Conservation (phyloP, 2,888 invertebrate species). For the Arge pagana region DNA sequence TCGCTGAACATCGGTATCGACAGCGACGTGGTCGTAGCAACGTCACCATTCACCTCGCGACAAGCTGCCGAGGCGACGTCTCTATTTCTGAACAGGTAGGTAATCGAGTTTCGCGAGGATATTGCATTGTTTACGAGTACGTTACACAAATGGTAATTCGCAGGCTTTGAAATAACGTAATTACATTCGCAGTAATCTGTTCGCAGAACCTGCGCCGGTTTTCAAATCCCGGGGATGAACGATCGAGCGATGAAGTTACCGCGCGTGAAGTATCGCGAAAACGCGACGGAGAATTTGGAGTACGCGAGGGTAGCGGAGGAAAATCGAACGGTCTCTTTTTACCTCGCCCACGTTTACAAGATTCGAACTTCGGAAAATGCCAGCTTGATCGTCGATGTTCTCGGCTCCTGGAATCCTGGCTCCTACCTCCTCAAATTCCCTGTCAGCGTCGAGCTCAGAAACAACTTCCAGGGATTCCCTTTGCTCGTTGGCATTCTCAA, state of each 20-base stretch:
- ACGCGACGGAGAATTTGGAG: slow-evolving; percentile 38
- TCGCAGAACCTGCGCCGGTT: slow-evolving; percentile 33
- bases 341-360: slow-evolving; percentile 49
- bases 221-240: slow-evolving; percentile 29
- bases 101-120: neutral
- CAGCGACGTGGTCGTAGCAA: slow-evolving; percentile 52
- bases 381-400: slow-evolving; percentile 44
- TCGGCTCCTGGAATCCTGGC: slow-evolving; percentile 51
- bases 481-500: slow-evolving; percentile 58
- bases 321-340: slow-evolving; percentile 44
- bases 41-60: slow-evolving; percentile 30
- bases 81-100: slow-evolving; percentile 41
- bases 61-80: slow-evolving; percentile 22
- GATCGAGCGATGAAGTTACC: slow-evolving; percentile 26
- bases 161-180: neutral
- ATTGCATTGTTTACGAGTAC: no score
- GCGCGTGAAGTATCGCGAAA: slow-evolving; percentile 26
- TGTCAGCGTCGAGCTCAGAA: slow-evolving; percentile 43
- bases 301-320: slow-evolving; percentile 36
- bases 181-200: neutral
- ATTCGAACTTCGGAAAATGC: slow-evolving; percentile 49
- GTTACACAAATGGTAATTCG: no score
- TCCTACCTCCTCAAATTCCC: slow-evolving; percentile 37
- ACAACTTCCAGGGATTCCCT: slow-evolving; percentile 46
- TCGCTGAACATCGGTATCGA: slow-evolving; percentile 53